A percentile compares a stretch with the other conserved stretches of the same genome.
These are phyloP conservation scores for Centropus unirufus DNA, from an alignment of 2,113 vertebrate species.

Conservation along the genomic window DNA sequence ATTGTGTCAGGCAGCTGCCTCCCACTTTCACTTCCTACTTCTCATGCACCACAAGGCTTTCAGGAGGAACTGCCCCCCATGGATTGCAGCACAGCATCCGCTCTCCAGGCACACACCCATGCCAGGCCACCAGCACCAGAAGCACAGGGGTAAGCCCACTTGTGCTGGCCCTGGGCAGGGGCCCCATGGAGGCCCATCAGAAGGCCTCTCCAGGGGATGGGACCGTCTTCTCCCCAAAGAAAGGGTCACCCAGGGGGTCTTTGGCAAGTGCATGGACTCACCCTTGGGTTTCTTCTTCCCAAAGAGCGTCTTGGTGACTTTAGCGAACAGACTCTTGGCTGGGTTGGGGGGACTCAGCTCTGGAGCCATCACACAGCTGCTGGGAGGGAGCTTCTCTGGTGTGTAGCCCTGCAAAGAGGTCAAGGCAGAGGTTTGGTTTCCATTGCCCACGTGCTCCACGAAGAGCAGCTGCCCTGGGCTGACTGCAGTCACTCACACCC, in stretches of 20 bases:
- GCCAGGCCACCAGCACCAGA: neutral
- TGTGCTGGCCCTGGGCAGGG: neutral
- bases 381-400: conserved; percentile 91
- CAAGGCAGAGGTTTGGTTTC: conserved; percentile 1
- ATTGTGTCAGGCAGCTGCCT: neutral
- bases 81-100: conserved; percentile 2
- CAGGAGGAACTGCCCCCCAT: conserved; percentile 8
- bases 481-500: neutral
- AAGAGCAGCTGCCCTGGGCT: conserved; percentile 8
- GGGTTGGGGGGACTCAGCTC: conserved; percentile 92
- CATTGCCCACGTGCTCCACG: neutral
- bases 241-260: neutral
- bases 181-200: neutral
- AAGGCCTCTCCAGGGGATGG: neutral
- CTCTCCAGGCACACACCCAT: conserved; percentile 13
- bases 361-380: conserved; percentile 91
- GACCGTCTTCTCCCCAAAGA: neutral
- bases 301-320: conserved; percentile 96
- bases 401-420: conserved; percentile 86
- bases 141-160: neutral
- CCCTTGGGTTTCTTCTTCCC: conserved; percentile 91
- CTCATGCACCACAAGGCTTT: conserved; percentile 17
- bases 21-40: conserved; percentile 66
- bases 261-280: conserved; percentile 44
- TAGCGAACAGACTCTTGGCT: conserved; percentile 92